Evolutionary conservation across 2,797 vertebrate species (phyloP), one percentile per base, ranked within the genome.

Genomic region (Yasuhikotakia modesta): DNA sequence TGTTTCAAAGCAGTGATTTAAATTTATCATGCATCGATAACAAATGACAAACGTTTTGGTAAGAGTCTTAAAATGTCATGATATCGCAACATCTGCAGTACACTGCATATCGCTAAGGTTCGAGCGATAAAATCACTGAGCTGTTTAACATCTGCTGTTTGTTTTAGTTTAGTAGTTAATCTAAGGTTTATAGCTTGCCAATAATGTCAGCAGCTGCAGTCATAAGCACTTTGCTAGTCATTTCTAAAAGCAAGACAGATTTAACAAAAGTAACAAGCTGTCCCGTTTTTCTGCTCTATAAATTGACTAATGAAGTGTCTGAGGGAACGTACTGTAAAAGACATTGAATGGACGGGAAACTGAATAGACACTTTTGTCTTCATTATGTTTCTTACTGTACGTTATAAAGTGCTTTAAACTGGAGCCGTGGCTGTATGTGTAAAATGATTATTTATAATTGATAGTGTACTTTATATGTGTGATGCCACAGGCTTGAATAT

Each of bases 111-210:
- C 13, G 46, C 68, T 76, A 57, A 75, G 68, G 79, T 68, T 45
- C 22, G 39, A 39, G 55, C 58, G 73, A 64, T 58, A 52, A 52
- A 50, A 48, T 74, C 70, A 43, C 61, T 64, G 19, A 79, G 35
- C 52, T 82, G 48, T n/a, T 50, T 57, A 8, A 35, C 39, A 48
- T 63, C 67, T 76, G 67, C 66, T 74, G 45, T 81, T 80, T 74
- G 61, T 67, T 81, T 72, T 70, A 66, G 58, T 53, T 45, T 8
- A 8, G 12, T 60, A 57, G 50, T 43, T 65, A 10, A 5, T 66
- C 21, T 45, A 17, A 11, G 5, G 57, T 57, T 16, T 14, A 22
- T 10, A 55, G 27, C 22, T 45, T 67, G 35, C 7, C 6, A n/a
- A 17, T 67, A 57, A 16, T 66, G 35, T 32, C 17, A 8, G 32